Evolutionary conservation across 2,888 invertebrate genomes (phyloP).

Genomic region (Spicauda simplicius): DNA sequence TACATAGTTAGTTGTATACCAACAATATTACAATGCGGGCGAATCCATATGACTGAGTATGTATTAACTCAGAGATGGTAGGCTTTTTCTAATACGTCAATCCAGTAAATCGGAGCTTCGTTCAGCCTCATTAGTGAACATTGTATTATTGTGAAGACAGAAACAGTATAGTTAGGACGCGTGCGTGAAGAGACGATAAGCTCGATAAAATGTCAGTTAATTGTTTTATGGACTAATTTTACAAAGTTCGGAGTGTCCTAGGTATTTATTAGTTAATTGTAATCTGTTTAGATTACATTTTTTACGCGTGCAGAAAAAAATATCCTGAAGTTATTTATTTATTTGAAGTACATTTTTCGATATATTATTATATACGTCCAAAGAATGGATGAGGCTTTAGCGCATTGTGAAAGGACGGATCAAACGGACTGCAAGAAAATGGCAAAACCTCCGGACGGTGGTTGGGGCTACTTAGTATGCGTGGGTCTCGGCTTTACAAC

Average conservation of each 20-base stretch:
- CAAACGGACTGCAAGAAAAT: constrained; percentile 51
- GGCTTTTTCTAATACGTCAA: constrained; percentile 28
- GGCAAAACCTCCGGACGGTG: constrained; percentile 88
- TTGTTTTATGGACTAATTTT: no score
- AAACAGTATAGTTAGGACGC: constrained; percentile 53
- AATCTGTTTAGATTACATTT: no score
- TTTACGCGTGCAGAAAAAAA: no score
- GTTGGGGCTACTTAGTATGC: constrained; percentile 92
- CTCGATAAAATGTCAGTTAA: not conserved
- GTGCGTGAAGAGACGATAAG: constrained; percentile 42
- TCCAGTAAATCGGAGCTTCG: constrained; percentile 37
- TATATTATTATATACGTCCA: no score
- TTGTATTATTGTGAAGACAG: constrained; percentile 49
- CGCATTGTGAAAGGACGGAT: constrained; percentile 56
- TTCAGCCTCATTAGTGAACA: constrained; percentile 33
- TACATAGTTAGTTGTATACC: no score
- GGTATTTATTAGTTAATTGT: no score
- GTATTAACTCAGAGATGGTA: not conserved
- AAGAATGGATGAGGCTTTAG: constrained; percentile 77
- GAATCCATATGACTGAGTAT: not conserved
- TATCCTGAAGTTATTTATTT: not conserved
- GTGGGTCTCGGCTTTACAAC: constrained; percentile 90
- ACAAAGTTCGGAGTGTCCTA: no score
- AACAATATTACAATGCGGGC: no score
- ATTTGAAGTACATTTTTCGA: no score